These are phyloP conservation scores for Leptonema lineaticorne DNA, from an alignment of 1,140 invertebrate genomes.

Conservation along the genomic window DNA sequence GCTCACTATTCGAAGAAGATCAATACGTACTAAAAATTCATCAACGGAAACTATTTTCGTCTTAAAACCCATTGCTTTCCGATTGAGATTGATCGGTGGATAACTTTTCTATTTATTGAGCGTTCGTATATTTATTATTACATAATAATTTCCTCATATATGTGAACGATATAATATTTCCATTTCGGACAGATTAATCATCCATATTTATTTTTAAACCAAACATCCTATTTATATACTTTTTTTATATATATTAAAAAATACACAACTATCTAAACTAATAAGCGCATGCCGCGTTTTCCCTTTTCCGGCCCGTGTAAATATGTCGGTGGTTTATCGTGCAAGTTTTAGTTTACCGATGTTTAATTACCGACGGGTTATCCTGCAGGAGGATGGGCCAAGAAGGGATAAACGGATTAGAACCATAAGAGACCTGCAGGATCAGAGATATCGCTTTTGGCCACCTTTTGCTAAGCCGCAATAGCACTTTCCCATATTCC, in stretches of 20 bases:
- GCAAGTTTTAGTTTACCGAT: conserved; percentile 19
- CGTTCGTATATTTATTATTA: too few relatives aligned
- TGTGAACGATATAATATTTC: too few relatives aligned
- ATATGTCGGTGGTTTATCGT: neutral
- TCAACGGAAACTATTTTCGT: too few relatives aligned
- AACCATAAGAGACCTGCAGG: conserved; percentile 12
- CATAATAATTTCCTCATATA: too few relatives aligned
- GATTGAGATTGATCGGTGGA: too few relatives aligned
- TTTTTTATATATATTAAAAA: neutral
- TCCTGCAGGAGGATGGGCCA: neutral
- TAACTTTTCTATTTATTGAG: too few relatives aligned
- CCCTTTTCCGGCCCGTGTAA: neutral
- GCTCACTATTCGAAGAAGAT: too few relatives aligned
- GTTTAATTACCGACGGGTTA: conserved; percentile 17
- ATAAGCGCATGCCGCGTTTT: neutral
- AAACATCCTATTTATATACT: too few relatives aligned
- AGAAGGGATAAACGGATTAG: conserved; percentile 18
- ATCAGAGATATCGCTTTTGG: conserved; percentile 9
- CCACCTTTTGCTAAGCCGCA: neutral
- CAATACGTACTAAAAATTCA: too few relatives aligned
- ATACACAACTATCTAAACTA: neutral
- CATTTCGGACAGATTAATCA: too few relatives aligned
- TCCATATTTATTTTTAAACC: too few relatives aligned
- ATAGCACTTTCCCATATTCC: neutral
- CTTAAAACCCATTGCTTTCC: too few relatives aligned